Base-by-base conservation (phyloP, 2,797 vertebrate species). In the Protonibea diacanthus region DNA sequence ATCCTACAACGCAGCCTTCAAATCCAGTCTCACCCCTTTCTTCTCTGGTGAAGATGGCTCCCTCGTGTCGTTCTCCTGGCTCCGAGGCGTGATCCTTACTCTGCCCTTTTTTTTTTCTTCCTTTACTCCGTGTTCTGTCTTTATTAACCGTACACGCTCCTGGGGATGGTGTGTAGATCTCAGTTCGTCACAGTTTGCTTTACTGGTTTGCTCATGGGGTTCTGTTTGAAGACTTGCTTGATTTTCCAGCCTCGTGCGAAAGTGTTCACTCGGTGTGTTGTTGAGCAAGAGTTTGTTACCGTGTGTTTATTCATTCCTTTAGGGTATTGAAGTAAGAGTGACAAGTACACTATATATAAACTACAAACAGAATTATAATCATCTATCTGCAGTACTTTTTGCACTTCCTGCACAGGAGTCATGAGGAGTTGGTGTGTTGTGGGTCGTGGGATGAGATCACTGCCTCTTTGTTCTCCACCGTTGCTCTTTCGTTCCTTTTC, bases 211-310 rank as follows among this genome's bases (percentile, higher is more conserved):
- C 71, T 74, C 60, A 14, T 61, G 56, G 73, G 88, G 73, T 80
- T 90, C 89, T 66, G 45, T 88, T 81, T 88, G 77, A 86, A 74
- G 81, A 83, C 75, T 45, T 62, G 17, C 65, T 86, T 81, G 68
- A 79, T 74, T 81, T 65, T 57, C 27, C 42, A 1, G 29, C 67
- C 70, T 83, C 73, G 21, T 4, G 66, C 80, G 78, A 69, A 66
- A 38, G 18, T 47, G 21, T 20, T 84, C 9, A 3, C 56, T 63
- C 27, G 25, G 3, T 71, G 55, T 44, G 58, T 61, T 48, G 45
- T 64, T 67, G 11, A 6, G 29, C 18, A 78, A 76, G 33, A 73
- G 76, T 80, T 27, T 64, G 20, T 44, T 49, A 1, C 29, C 27
- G 13, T 76, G 17, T 33, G 23, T 25, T 21, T 52, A 29, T 23